Base-by-base conservation (phyloP, 2,888 invertebrate species). In the Nomada hirtipes region DNA sequence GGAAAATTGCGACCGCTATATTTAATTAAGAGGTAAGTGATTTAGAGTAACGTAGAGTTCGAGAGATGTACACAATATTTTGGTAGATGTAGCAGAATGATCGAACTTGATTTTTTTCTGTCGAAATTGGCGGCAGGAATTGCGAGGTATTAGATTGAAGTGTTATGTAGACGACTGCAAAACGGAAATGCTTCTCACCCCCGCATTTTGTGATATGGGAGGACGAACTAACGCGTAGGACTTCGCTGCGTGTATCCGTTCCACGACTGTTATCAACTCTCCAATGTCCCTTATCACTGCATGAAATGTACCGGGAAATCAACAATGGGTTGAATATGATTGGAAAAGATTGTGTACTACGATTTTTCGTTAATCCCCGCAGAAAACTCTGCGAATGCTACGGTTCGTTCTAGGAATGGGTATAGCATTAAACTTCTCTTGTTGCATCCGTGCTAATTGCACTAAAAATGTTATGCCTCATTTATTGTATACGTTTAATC, bases 231-330 rank as follows among this genome's bases (percentile, higher is more conserved):
- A 85, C 74, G 88, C 88, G 88, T 88, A 88, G 88, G 88, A 86
- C 76, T 88, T 57, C 29, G 44, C 70, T 61, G 85, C 85, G 79
- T 82, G 83, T 88, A 88, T 88, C 88, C 86, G 88, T 86, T 88
- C 78, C 77, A 57, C 52, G 64, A 26, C 63, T 26, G 76, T 86
- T 88, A 88, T 88, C 88, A 70, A 57, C 63, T 53, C 74, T 79
- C 36, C 79, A 63, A 76, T 69, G 63, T 79, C 60, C n/a, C 71
- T 83, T 86, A 86, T 86, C 86, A 60, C 52, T 36, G 47, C 76
- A 59, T 73, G 64, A 86, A 86, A 75, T 81, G 63, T 73, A 80
- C 77, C 82, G 80, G 76, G 59, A 53, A 84, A 86, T 82, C 78
- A 68, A 80, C 85, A 79, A 84, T 82, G 77, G 69, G 59, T 70